A percentile compares a stretch with the other conserved stretches of the same genome.
Conservation (phyloP, 2,113 vertebrate species). For the Centropus unirufus region DNA sequence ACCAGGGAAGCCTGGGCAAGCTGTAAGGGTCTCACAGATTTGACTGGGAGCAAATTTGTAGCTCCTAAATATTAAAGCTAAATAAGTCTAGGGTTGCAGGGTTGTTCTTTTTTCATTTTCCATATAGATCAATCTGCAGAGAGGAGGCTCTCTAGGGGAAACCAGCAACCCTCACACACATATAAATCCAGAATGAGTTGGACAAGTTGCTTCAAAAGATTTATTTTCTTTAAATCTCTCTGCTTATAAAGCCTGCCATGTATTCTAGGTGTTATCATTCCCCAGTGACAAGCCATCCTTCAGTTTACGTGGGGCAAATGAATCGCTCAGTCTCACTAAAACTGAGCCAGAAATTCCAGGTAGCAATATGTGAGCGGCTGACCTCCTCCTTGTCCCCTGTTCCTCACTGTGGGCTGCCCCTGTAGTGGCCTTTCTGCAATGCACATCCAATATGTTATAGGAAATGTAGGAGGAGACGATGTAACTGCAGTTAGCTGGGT, state of each 20-base stretch:
- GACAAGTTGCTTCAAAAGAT: neutral
- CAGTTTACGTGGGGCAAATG: neutral
- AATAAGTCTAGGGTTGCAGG: neutral
- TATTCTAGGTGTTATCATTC: neutral
- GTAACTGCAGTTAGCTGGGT: accelerated
- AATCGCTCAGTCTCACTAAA: neutral
- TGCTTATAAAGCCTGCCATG: neutral
- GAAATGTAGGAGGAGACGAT: neutral
- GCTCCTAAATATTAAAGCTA: neutral
- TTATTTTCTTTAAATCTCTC: neutral
- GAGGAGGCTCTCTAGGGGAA: neutral
- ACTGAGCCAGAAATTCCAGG: neutral
- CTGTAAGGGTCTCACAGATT: neutral
- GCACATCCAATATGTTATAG: accelerated
- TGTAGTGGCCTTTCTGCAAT: too few species aligned
- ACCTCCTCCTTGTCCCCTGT: neutral
- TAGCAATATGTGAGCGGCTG: neutral
- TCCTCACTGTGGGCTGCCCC: neutral
- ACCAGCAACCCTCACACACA: neutral
- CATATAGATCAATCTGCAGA: neutral
- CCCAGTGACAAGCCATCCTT: neutral
- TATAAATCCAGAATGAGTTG: neutral
- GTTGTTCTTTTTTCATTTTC: neutral
- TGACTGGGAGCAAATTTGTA: neutral
- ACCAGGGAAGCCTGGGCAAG: neutral